phyloP scores from a whole-genome alignment of 1,140 invertebrate species.

The Arctopsyche grandis region DNA sequence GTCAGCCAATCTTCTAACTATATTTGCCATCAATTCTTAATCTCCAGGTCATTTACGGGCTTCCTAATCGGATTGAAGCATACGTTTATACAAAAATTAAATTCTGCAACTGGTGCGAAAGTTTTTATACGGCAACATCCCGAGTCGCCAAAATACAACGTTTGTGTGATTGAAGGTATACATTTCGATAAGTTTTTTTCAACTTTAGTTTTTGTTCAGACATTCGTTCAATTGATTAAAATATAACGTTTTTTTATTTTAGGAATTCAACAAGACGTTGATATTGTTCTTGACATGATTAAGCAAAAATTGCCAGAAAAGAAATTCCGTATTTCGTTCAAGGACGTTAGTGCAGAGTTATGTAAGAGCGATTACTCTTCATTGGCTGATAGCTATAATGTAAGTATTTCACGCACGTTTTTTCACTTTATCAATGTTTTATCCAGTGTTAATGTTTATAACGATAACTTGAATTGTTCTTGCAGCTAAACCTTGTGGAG shows the following conservation, averaged over 20 bases:
- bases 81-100: slow-evolving; percentile 83
- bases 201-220: background rate
- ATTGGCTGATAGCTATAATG: slow-evolving; percentile 73
- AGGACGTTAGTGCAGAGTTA: slow-evolving; percentile 75
- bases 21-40: slow-evolving; percentile 75
- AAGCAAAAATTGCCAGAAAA: slow-evolving; percentile 83
- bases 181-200: background rate
- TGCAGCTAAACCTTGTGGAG: slow-evolving; percentile 84
- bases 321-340: slow-evolving; percentile 80
- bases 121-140: slow-evolving; percentile 83
- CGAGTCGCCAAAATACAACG: slow-evolving; percentile 74
- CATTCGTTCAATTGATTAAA: background rate
- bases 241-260: slow-evolving; percentile 53
- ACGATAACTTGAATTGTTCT: slow-evolving; percentile 51
- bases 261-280: slow-evolving; percentile 79
- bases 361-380: slow-evolving; percentile 68
- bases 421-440: slow-evolving; percentile 55
- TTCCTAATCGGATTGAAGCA: slow-evolving; percentile 88
- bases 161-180: slow-evolving; percentile 84
- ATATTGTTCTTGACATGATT: slow-evolving; percentile 83
- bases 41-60: slow-evolving; percentile 84
- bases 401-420: slow-evolving; percentile 63
- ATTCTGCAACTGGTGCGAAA: slow-evolving; percentile 78
- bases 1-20: slow-evolving; percentile 27
- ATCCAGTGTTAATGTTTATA: slow-evolving; percentile 46